Evolutionary conservation across 2,888 invertebrate species (phyloP).

Genomic region (Altica lythri): DNA sequence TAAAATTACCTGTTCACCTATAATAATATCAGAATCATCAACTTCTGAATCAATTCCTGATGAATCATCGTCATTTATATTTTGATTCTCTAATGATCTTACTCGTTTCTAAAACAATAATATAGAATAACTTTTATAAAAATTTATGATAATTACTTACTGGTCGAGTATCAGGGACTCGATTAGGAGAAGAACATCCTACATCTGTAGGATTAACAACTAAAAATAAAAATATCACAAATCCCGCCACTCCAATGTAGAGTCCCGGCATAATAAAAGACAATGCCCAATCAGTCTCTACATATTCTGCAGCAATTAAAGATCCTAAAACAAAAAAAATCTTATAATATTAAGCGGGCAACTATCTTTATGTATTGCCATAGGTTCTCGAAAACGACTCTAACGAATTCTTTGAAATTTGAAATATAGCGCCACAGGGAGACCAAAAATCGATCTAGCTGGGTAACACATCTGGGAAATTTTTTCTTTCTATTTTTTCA

Average conservation of each 20-base stretch:
- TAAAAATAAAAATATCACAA: constrained; percentile 80
- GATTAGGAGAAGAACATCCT: constrained; percentile 55
- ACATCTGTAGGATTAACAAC: constrained; percentile 82
- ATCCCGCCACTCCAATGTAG: constrained; percentile 74
- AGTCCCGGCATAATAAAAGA: constrained; percentile 91
- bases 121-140: no score
- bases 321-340: constrained; percentile 60
- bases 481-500: no score
- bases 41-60: constrained; percentile 40
- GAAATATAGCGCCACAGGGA: no score
- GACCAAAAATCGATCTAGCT: no score
- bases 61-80: constrained; percentile 42
- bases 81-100: constrained; percentile 47
- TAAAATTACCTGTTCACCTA: constrained; percentile 64
- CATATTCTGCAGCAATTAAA: constrained; percentile 85
- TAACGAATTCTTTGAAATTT: no score
- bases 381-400: no score
- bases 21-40: constrained; percentile 58
- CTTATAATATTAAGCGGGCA: no score
- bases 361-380: no score
- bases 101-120: constrained; percentile 45
- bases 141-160: no score
- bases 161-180: constrained; percentile 23
- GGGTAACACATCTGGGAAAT: no score
- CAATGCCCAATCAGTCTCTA: constrained; percentile 85